Percentiles rank a stretch among this genome's conserved stretches.
Conservation (phyloP, 2,888 invertebrate species). For the Melikaiella ostensackeni region DNA sequence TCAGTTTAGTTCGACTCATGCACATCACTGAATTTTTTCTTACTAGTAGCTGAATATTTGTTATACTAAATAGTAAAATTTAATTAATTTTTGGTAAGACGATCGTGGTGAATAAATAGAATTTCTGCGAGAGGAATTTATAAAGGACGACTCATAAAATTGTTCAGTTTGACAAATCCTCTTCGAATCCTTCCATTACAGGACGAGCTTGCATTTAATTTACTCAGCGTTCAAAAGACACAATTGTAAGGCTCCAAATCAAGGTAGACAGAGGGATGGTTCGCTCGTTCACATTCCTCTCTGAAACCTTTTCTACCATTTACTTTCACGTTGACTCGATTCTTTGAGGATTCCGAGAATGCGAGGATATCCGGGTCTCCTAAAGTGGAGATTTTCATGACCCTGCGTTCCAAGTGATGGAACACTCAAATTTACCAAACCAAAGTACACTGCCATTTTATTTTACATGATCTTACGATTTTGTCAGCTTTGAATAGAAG, state of each 20-base stretch:
- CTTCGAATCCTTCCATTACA: conserved; percentile 26
- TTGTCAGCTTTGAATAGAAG: background rate
- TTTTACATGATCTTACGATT: background rate
- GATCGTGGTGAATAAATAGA: background rate
- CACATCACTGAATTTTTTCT: too few species aligned
- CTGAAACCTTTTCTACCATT: conserved; percentile 35
- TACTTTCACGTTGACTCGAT: conserved; percentile 38
- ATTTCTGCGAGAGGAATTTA: conserved; percentile 5
- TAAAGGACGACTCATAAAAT: conserved; percentile 33
- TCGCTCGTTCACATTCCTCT: conserved; percentile 27
- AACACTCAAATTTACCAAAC: conserved; percentile 24
- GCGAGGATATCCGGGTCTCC: conserved; percentile 34
- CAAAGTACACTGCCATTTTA: conserved; percentile 29
- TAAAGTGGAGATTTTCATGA: conserved; percentile 34
- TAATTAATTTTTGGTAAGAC: background rate
- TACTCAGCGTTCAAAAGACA: conserved; percentile 38
- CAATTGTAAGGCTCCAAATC: conserved; percentile 34
- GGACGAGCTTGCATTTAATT: conserved; percentile 34
- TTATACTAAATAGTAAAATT: background rate
- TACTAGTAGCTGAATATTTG: too few species aligned
- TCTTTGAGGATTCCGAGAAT: conserved; percentile 35
- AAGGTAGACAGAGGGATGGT: conserved; percentile 27
- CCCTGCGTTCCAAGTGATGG: conserved; percentile 17
- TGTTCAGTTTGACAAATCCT: conserved; percentile 32
- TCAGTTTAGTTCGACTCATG: too few species aligned